These are phyloP conservation scores for Aphodius granarius DNA, from an alignment of 2,888 invertebrate genomes.

Conservation along the genomic window DNA sequence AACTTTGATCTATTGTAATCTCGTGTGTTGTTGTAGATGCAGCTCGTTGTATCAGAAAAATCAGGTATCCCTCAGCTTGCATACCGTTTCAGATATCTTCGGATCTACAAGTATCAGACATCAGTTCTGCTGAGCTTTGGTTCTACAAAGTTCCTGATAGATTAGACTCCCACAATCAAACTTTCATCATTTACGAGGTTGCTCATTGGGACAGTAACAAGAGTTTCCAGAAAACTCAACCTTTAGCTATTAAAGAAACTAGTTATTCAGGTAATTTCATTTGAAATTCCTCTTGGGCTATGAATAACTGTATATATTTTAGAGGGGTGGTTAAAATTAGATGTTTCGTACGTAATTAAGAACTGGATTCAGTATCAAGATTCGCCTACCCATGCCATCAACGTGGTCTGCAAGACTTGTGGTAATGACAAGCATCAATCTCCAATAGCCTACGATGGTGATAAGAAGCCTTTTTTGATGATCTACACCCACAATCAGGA, in stretches of 20 bases:
- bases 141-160: slow-evolving; percentile 72
- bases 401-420: slow-evolving; percentile 78
- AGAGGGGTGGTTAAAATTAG: slow-evolving; percentile 83
- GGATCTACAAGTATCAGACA: slow-evolving; percentile 73
- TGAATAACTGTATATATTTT: slow-evolving; percentile 32
- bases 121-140: slow-evolving; percentile 80
- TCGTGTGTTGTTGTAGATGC: slow-evolving; percentile 52
- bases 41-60: slow-evolving; percentile 55
- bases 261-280: slow-evolving; percentile 62
- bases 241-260: slow-evolving; percentile 79
- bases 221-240: slow-evolving; percentile 76
- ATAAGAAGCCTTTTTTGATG: slow-evolving; percentile 75
- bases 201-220: slow-evolving; percentile 72
- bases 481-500: slow-evolving; percentile 75
- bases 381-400: slow-evolving; percentile 69
- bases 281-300: not conserved
- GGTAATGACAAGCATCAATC: slow-evolving; percentile 64
- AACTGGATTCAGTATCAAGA: slow-evolving; percentile 75
- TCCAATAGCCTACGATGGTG: slow-evolving; percentile 71
- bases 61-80: slow-evolving; percentile 69
- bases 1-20: slow-evolving; percentile 23
- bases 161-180: slow-evolving; percentile 69
- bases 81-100: slow-evolving; percentile 77
- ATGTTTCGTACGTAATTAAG: slow-evolving; percentile 73
- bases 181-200: slow-evolving; percentile 77